These are phyloP conservation scores for Enteromius anoplus DNA, from an alignment of 2,797 vertebrate species.

Conservation along the genomic window DNA sequence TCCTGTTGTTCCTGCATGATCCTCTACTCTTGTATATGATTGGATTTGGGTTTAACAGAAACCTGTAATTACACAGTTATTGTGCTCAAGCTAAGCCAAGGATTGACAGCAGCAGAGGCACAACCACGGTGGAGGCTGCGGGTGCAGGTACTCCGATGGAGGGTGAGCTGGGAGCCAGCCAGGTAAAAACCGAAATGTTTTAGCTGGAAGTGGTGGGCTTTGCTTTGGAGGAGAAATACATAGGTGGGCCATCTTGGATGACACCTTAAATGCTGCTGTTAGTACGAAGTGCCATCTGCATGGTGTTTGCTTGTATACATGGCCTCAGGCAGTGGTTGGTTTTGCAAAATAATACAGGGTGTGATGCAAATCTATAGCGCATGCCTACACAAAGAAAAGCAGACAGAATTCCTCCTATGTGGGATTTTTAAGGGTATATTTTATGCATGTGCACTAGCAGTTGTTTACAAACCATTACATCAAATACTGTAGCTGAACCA, in stretches of 20 bases:
- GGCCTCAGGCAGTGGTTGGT: constrained; percentile 46
- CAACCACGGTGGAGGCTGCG: constrained; percentile 64
- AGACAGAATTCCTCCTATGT: constrained; percentile 40
- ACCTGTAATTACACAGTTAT: constrained; percentile 99
- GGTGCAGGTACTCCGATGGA: constrained; percentile 82
- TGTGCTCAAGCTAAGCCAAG: constrained; percentile 90
- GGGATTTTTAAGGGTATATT: not conserved
- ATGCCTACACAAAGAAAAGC: constrained; percentile 49
- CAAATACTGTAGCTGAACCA: not conserved
- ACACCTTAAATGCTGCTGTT: constrained; percentile 2
- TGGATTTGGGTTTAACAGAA: constrained; percentile 99
- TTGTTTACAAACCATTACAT: constrained; percentile 34
- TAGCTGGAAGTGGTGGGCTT: constrained; percentile 38
- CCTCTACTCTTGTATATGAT: constrained; percentile 99
- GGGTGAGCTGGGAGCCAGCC: constrained; percentile 65
- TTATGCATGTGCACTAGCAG: constrained; percentile 47
- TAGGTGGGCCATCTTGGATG: not conserved
- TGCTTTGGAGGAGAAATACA: constrained; percentile 6
- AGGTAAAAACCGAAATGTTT: constrained; percentile 49
- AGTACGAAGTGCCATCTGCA: constrained; percentile 24
- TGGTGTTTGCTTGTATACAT: constrained; percentile 25
- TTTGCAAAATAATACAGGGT: constrained; percentile 80
- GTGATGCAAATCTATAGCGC: constrained; percentile 77
- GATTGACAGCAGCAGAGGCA: constrained; percentile 86
- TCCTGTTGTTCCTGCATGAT: constrained; percentile 92